Evolutionary conservation across 2,888 invertebrate genomes (phyloP), one percentile per base, ranked within the genome.

Genomic region (Cyaniris semiargus): DNA sequence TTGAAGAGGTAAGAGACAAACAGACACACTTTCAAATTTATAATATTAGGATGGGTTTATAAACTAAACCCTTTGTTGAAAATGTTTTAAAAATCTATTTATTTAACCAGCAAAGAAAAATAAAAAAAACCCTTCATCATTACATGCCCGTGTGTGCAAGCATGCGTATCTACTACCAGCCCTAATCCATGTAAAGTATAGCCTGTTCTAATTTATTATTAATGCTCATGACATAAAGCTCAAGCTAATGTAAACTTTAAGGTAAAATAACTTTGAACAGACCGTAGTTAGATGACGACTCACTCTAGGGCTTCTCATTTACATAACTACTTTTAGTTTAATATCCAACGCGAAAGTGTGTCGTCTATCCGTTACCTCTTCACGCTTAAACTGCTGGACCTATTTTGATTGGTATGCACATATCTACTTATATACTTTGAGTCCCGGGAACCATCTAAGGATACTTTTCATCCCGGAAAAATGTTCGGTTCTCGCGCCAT

Each of bases 221-320:
- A 53, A 53, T 53, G 53, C 53, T 53, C 4, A 53, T 15, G 15
- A 18, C 15, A 53, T 18, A 53, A 53, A 53, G 53, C 53, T 53
- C 53, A 53, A 1, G 18, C 15, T 53, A 18, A 53, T 53, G 18
- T 53, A 5, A 53, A 18, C 18, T 53, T 48, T 53, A 5, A 53
- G 53, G 53, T 5, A 53, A 18, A 18, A 53, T 53, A 53, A 18
- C 53, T 53, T 3, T 15, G 58, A 58, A 58, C 21, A n/a, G 8
- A 13, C 10, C 21, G 10, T 0, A 10, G 13, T 60, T 60, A 13
- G 1, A 8, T 21, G 10, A 23, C 60, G 60, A 23, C 60, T 23
- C 60, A 60, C 23, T 23, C 23, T 13, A 60, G 60, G 60, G 60
- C 23, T 60, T 60, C 60, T 60, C 60, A 60, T 60, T 60, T 60